Conservation (phyloP, 2,888 invertebrate genomes). For the Oasisia sp. region DNA sequence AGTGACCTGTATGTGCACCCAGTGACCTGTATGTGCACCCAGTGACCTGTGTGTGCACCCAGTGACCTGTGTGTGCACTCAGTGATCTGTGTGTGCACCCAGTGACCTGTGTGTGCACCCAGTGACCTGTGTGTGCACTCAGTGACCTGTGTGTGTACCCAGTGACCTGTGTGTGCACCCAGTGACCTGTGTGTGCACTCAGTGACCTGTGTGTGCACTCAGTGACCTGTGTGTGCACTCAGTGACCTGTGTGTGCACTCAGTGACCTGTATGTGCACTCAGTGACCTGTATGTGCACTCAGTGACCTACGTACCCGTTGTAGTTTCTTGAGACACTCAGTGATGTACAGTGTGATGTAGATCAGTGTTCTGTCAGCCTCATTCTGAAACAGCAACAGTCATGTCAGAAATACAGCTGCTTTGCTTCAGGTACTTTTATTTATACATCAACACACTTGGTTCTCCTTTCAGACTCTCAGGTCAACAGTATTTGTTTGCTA, state of each 20-base stretch:
- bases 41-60: constrained; percentile 75
- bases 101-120: constrained; percentile 67
- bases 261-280: constrained; percentile 70
- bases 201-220: constrained; percentile 70
- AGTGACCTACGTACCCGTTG: constrained; percentile 72
- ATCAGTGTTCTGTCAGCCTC: constrained; percentile 96
- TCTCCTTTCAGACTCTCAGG: neutral
- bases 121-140: constrained; percentile 96
- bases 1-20: neutral
- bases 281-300: neutral
- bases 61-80: constrained; percentile 96
- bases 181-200: constrained; percentile 96
- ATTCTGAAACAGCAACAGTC: constrained; percentile 72
- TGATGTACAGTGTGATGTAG: constrained; percentile 96
- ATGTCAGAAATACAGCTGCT: constrained; percentile 4
- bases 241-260: constrained; percentile 96
- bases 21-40: constrained; percentile 84
- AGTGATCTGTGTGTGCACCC: constrained; percentile 70
- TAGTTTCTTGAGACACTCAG: constrained; percentile 94
- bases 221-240: constrained; percentile 67
- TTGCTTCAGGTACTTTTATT: constrained; percentile 6
- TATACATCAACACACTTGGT: neutral
- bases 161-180: constrained; percentile 67
- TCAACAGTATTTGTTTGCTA: too few species aligned
- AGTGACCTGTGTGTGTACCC: constrained; percentile 70